Percentiles rank a stretch among this genome's conserved stretches.
These are phyloP conservation scores for Cricetomys ansorgei DNA, from an alignment of 2,113 vertebrate species.

Conservation along the genomic window DNA sequence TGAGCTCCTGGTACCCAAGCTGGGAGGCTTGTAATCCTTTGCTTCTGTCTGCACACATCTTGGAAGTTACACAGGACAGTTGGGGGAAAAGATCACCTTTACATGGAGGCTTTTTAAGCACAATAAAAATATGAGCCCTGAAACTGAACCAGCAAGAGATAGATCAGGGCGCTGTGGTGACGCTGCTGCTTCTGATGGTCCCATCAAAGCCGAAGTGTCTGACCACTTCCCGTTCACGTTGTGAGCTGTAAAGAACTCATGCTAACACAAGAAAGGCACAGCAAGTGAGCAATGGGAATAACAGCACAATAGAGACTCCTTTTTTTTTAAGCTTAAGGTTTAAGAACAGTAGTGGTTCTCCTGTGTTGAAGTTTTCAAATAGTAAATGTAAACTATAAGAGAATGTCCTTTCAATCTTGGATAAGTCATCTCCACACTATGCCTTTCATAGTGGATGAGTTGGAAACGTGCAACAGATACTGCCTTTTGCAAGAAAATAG, in stretches of 20 bases:
- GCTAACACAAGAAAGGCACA: background rate
- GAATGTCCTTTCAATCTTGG: background rate
- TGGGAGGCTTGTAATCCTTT: background rate
- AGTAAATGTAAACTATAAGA: background rate
- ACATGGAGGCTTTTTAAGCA: background rate
- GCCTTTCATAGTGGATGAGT: background rate
- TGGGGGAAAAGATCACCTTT: background rate
- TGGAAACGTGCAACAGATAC: background rate
- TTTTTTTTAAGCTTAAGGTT: background rate
- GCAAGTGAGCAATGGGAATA: background rate
- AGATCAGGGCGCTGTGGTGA: background rate
- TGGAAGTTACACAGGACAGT: background rate
- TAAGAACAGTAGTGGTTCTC: conserved; percentile 18
- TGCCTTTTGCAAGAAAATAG: background rate
- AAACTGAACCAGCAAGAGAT: background rate
- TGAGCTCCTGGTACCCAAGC: background rate
- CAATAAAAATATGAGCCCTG: background rate
- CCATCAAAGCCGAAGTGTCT: conserved; percentile 46
- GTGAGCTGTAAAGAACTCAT: background rate
- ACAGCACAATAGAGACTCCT: background rate
- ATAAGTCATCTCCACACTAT: background rate
- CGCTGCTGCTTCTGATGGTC: background rate
- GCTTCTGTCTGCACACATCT: background rate
- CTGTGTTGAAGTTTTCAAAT: conserved; percentile 43
- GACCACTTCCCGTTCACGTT: conserved; percentile 18